Evolutionary conservation across 2,113 vertebrate genomes (phyloP).

Genomic region (Setophaga kirtlandii): DNA sequence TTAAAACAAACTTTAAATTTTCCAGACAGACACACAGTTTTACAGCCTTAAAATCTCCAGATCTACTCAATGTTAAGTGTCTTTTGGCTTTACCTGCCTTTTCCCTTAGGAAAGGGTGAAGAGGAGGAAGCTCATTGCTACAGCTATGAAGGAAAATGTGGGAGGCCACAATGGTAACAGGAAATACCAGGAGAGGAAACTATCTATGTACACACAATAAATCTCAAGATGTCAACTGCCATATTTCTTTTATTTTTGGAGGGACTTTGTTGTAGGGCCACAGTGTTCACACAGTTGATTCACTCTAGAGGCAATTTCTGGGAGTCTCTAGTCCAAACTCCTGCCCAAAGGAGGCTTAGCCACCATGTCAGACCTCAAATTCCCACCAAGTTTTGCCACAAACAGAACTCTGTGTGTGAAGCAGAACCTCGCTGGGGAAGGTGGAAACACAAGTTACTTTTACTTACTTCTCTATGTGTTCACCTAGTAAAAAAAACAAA

Average conservation of each 20-base stretch:
- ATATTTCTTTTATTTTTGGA: background rate
- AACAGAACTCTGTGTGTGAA: background rate
- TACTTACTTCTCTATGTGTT: background rate
- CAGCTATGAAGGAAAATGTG: background rate
- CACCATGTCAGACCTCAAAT: fast-evolving
- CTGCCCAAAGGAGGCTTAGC: background rate
- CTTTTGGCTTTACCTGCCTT: background rate
- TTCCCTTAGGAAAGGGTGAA: background rate
- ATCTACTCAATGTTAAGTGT: background rate
- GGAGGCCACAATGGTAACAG: background rate
- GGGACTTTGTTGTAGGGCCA: background rate
- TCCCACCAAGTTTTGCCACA: background rate
- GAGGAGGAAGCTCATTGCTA: background rate
- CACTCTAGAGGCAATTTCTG: background rate
- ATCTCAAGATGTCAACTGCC: background rate
- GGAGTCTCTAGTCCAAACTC: background rate
- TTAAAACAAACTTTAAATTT: background rate
- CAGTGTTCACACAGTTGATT: background rate
- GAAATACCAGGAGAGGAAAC: background rate
- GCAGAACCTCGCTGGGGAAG: background rate
- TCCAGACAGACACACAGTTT: background rate
- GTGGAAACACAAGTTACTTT: background rate
- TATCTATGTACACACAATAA: fast-evolving
- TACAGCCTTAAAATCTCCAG: background rate
- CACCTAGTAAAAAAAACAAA: background rate